Conservation (phyloP, 2,888 invertebrate species). For the Sinodicranocentrus sp. region DNA sequence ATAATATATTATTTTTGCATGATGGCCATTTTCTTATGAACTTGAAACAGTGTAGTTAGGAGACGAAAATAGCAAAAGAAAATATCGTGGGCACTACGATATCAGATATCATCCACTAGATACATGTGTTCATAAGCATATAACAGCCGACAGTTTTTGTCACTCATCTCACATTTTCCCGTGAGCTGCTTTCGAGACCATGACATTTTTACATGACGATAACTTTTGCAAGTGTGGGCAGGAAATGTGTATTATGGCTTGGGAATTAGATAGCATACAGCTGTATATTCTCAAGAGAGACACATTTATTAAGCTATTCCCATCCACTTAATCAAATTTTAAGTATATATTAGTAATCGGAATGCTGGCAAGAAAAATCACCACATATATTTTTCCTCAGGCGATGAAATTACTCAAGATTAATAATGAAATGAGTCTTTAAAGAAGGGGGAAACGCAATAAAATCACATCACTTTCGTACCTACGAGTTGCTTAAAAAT, state of each 20-base stretch:
- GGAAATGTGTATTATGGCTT: neutral
- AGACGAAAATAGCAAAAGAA: neutral
- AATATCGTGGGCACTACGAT: too few relatives aligned
- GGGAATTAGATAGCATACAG: neutral
- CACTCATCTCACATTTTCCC: slow-evolving; percentile 26
- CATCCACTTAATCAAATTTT: neutral
- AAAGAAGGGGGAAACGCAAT: too few relatives aligned
- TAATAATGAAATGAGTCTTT: too few relatives aligned
- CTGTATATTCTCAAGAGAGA: too few relatives aligned
- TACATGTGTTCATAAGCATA: neutral
- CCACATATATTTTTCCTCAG: neutral
- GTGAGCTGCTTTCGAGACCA: neutral
- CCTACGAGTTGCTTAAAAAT: too few relatives aligned
- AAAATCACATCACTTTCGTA: too few relatives aligned
- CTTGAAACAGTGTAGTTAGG: neutral
- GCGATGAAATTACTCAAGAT: too few relatives aligned
- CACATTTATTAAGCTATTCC: neutral
- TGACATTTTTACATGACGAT: slow-evolving; percentile 17
- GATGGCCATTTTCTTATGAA: slow-evolving; percentile 7
- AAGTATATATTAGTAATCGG: neutral
- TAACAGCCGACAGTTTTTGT: neutral
- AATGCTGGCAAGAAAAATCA: neutral
- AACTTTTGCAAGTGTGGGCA: slow-evolving; percentile 48
- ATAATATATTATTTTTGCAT: neutral
- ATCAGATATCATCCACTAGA: neutral